Conservation (phyloP, 2,113 vertebrate species). For the Boleophthalmus pectinirostris region DNA sequence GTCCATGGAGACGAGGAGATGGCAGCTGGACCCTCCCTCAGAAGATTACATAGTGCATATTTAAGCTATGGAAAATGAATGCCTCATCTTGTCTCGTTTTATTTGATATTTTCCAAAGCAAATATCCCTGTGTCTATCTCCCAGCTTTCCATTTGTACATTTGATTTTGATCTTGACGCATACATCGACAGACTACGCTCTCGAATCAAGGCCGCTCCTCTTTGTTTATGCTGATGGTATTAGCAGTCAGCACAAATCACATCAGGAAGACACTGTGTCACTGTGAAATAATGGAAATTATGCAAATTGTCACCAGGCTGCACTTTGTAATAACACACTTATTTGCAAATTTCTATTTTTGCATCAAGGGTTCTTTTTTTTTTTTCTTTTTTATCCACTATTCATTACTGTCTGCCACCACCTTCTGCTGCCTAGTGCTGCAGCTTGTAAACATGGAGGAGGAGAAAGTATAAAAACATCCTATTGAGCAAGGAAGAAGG, state of each 20-base stretch:
- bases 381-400: slow-evolving; percentile 39
- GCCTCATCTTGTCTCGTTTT: not conserved
- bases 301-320: slow-evolving; percentile 69
- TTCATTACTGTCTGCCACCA: slow-evolving; percentile 64
- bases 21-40: no score
- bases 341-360: slow-evolving; percentile 66
- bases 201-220: slow-evolving; percentile 48
- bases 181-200: slow-evolving; percentile 41
- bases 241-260: slow-evolving; percentile 74
- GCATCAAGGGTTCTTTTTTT: slow-evolving; percentile 56
- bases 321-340: slow-evolving; percentile 65
- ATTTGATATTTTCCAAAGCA: not conserved
- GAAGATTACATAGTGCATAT: slow-evolving; percentile 16
- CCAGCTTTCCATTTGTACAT: slow-evolving; percentile 1
- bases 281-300: slow-evolving; percentile 75
- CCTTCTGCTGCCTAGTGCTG: slow-evolving; percentile 56
- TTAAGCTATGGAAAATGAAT: not conserved
- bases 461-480: slow-evolving; percentile 46
- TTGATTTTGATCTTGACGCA: slow-evolving; percentile 35
- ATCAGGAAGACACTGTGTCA: slow-evolving; percentile 73
- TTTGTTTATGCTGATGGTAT: slow-evolving; percentile 75
- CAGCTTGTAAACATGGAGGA: slow-evolving; percentile 57
- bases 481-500: slow-evolving; percentile 64
- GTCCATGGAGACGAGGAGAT: no score
- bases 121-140: slow-evolving; percentile 3